phyloP scores from a whole-genome alignment of 2,888 invertebrate genomes.

The Lamellibrachia satsuma region DNA sequence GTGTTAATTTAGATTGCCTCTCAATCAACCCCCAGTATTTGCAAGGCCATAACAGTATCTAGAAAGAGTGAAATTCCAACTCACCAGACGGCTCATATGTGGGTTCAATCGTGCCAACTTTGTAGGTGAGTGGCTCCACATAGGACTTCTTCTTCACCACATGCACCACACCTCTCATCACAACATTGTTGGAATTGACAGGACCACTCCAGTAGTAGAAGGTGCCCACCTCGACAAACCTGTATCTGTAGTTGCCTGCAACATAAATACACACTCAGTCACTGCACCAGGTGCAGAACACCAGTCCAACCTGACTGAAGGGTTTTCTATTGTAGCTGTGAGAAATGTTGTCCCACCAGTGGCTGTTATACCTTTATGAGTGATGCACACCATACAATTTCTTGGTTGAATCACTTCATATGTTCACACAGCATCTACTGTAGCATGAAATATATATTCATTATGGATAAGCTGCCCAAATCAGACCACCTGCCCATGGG shows the following conservation, averaged over 20 bases:
- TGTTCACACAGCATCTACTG: no score
- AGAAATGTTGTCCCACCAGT: no score
- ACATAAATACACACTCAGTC: neutral
- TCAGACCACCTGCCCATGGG: no score
- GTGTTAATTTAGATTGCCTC: no score
- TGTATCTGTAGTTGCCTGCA: conserved; percentile 29
- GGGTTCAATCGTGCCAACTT: neutral
- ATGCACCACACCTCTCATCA: conserved; percentile 34
- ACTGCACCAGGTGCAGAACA: neutral
- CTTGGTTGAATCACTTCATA: no score
- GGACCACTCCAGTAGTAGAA: conserved; percentile 52
- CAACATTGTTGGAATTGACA: conserved; percentile 26
- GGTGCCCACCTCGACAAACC: conserved; percentile 43
- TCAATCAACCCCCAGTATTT: no score
- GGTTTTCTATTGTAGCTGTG: neutral
- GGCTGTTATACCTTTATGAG: no score
- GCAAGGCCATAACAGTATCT: no score
- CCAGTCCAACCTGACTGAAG: neutral
- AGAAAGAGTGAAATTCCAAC: neutral
- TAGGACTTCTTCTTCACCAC: conserved; percentile 24
- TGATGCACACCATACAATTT: no score
- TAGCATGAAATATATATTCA: no score
- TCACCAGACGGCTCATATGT: neutral
- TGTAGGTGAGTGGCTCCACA: neutral
- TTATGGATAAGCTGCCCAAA: no score